Evolutionary conservation across 1,140 invertebrate genomes (phyloP), one percentile per base, ranked within the genome.

Genomic region (Zaprionus africanus): DNA sequence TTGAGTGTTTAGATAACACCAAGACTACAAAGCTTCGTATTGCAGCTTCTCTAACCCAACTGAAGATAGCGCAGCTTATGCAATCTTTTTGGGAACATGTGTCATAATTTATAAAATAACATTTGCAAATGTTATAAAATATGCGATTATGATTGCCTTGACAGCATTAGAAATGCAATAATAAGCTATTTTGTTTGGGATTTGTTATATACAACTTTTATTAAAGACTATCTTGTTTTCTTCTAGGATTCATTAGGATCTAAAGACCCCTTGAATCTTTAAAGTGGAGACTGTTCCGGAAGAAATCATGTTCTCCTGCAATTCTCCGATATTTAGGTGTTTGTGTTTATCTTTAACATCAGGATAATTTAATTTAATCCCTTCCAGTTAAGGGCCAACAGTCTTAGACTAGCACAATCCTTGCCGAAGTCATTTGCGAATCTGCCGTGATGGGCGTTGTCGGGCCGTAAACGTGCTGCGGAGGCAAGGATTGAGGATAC

Each of bases 331-430:
- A 7, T 19, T 51, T 51, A 11, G 26, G 54, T 84, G 58, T 54
- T 62, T 65, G 65, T 91, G 86, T 90, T 91, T 91, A 92, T 86
- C 76, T 87, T 86, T 58, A 70, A 87, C 87, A 92, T 92, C 86
- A 91, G 90, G 82, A 91, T 91, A 88, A 91, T 90, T 77, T 70
- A 75, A 87, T 76, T 76, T 70, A 82, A 91, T 84, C 82, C 90
- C 67, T 76, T 92, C 90, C 78, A 74, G 76, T 68, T 78, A 90
- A 86, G 75, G 64, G 79, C 62, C 54, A 75, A 71, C 68, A 62
- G 53, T 57, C 28, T 54, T 49, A 22, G 22, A 46, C 36, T 26
- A 15, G 17, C 26, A 38, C 17, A 51, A 13, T 59, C 26, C 49
- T 17, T 26, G 28, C 51, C 53, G 24, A 58, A 49, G 67, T 79